Base-by-base conservation (phyloP, 2,113 vertebrate genomes). In the Spea bombifrons region DNA sequence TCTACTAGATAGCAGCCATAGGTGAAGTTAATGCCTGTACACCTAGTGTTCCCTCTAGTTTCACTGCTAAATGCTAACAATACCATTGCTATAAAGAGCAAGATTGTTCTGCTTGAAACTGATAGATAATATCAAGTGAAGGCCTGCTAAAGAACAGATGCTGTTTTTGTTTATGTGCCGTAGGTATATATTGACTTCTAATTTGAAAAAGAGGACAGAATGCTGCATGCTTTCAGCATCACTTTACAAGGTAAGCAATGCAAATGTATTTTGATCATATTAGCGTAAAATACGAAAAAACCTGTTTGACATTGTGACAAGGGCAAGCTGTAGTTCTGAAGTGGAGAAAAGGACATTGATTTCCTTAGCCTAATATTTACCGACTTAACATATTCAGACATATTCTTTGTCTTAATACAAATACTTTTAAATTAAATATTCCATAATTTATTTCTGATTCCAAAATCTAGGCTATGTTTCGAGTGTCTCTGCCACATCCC, bases 241-340 rank as follows among this genome's bases (percentile, higher is more conserved):
- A 67, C 93, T 99, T 70, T 98, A 98, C 85, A 97, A 97, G 95
- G 96, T 99, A 94, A 86, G 65, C n/a, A 63, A 75, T 66, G 47
- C 15, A 47, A 65, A 66, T 69, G 15, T 69, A 4, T 63, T 77
- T 70, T 10, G 30, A 30, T 55, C 30, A 55, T 57, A 17, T 75
- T 66, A 61, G 17, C 16, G n/a, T 75, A 16, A 63, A 16, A 63
- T 46, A 59, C 68, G 15, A 8, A 69, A 68, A 57, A 76, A 76
- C 15, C 50, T n/a, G 59, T 77, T 63, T 63, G 52, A 70, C 45
- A 70, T 59, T 59, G 9, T 13, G 10, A 13, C 55, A 59, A 59
- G 55, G 55, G 15, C 55, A 59, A 13, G 15, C 55, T 13, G 10
- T 59, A 13, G 55, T 13, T 59, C 55, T 13, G 15, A 13, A 13